Percentiles rank a stretch among this genome's conserved stretches.
These are phyloP conservation scores for Tapirus terrestris DNA, from an alignment of 2,113 vertebrate genomes.

Conservation along the genomic window DNA sequence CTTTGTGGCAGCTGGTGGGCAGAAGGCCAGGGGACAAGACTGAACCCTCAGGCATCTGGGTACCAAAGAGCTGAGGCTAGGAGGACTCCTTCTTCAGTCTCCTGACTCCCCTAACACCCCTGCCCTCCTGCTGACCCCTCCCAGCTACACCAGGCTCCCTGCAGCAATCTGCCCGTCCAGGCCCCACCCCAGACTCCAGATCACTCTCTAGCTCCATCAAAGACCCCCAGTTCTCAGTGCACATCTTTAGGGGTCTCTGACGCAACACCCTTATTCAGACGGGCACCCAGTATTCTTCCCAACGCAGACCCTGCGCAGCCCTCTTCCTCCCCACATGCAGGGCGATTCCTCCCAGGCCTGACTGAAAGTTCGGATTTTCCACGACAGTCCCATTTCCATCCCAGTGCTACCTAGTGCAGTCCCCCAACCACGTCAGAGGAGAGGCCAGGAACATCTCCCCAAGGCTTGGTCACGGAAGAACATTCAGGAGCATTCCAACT, in stretches of 20 bases:
- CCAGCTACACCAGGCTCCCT: not conserved
- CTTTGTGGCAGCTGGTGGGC: slow-evolving; percentile 73
- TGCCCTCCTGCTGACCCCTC: not conserved
- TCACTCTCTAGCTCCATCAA: not conserved
- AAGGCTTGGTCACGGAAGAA: not conserved
- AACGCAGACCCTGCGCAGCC: not conserved
- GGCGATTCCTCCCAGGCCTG: not conserved
- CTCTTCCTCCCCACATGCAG: not conserved
- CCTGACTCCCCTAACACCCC: not conserved
- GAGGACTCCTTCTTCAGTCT: not conserved
- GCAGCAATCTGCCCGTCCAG: not conserved
- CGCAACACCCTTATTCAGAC: not conserved
- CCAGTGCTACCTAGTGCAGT: not conserved
- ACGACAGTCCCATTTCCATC: not conserved
- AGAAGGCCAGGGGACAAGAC: slow-evolving; percentile 54
- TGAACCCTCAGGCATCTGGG: not conserved
- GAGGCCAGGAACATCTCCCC: slow-evolving; percentile 7
- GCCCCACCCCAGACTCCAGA: not conserved
- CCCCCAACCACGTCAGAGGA: not conserved
- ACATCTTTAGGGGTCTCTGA: not conserved
- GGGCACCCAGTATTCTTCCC: not conserved
- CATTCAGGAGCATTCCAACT: slow-evolving; percentile 40
- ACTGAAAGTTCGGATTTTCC: not conserved
- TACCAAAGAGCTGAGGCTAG: not conserved
- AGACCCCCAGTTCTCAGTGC: not conserved